Percentiles rank a stretch among this genome's conserved stretches.
phyloP scores from a whole-genome alignment of 2,113 vertebrate genomes.

The Riparia riparia region DNA sequence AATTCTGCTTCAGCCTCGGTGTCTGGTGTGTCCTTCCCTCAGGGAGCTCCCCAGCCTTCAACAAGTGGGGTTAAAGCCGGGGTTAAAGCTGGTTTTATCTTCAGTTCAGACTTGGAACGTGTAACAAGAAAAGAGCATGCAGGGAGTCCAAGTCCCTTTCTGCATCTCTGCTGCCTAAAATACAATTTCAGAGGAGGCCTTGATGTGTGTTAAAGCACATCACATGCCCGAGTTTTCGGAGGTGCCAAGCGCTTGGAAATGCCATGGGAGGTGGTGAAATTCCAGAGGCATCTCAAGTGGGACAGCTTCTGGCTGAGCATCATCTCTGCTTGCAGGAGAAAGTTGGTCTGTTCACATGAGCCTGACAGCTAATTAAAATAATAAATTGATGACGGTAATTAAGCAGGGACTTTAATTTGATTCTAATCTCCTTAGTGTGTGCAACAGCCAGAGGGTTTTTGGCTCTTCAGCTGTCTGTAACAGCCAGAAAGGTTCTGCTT shows the following conservation, averaged over 20 bases:
- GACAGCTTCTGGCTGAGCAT: neutral
- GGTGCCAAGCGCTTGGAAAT: neutral
- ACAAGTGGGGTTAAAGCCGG: neutral
- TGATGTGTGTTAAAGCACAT: neutral
- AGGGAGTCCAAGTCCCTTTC: neutral
- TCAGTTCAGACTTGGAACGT: neutral
- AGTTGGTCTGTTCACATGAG: neutral
- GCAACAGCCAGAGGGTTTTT: neutral
- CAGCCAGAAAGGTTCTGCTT: neutral
- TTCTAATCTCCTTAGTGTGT: neutral
- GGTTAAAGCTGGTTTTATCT: neutral
- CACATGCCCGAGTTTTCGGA: neutral
- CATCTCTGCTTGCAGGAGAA: neutral
- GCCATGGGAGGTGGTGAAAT: neutral
- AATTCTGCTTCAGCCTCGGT: neutral
- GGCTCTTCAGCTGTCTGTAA: neutral
- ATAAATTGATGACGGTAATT: conserved; percentile 20
- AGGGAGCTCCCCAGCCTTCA: neutral
- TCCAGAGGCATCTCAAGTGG: neutral
- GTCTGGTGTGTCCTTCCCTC: neutral
- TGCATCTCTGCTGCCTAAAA: neutral
- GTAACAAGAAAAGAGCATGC: neutral
- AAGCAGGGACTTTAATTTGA: conserved; percentile 9
- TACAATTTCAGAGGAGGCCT: too few relatives aligned
- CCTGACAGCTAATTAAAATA: conserved; percentile 9